Percentiles rank a stretch among this genome's conserved stretches.
Conservation (phyloP, 2,797 vertebrate genomes). For the Periophthalmus magnuspinnatus region DNA sequence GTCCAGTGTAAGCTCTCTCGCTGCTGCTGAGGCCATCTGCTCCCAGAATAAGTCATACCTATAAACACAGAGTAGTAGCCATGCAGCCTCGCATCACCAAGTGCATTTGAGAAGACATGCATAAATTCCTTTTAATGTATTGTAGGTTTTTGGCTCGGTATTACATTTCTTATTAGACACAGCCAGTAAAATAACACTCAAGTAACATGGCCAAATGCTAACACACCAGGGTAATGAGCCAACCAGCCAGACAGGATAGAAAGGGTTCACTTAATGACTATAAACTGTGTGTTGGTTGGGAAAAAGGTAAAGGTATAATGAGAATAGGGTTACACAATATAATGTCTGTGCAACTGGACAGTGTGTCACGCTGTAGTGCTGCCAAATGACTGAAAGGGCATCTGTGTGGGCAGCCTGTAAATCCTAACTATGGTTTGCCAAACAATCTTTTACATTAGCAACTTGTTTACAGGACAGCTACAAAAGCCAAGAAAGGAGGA, state of each 20-base stretch:
- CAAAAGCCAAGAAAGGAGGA: slow-evolving; percentile 25
- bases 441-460: slow-evolving; percentile 67
- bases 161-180: not conserved
- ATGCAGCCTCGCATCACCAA: slow-evolving; percentile 16
- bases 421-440: slow-evolving; percentile 69
- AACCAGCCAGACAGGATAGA: slow-evolving; percentile 5
- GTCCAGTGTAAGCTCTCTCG: slow-evolving; percentile 29
- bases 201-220: slow-evolving; percentile 15
- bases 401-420: slow-evolving; percentile 76
- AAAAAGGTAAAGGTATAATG: slow-evolving; percentile 46
- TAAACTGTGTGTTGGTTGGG: slow-evolving; percentile 14
- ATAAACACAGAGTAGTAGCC: slow-evolving; percentile 20
- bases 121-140: slow-evolving; percentile 10
- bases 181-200: slow-evolving; percentile 19
- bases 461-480: slow-evolving; percentile 58
- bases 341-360: slow-evolving; percentile 56
- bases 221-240: slow-evolving; percentile 20
- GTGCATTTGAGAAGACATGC: slow-evolving; percentile 14
- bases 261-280: slow-evolving; percentile 10
- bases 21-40: slow-evolving; percentile 40
- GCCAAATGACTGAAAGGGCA: slow-evolving; percentile 73
- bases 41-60: slow-evolving; percentile 36
- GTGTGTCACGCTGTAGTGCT: slow-evolving; percentile 66
- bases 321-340: slow-evolving; percentile 56
- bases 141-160: slow-evolving; percentile 6